These are phyloP conservation scores for Quadroppia sp. DNA, from an alignment of 2,888 invertebrate genomes.

Conservation along the genomic window DNA sequence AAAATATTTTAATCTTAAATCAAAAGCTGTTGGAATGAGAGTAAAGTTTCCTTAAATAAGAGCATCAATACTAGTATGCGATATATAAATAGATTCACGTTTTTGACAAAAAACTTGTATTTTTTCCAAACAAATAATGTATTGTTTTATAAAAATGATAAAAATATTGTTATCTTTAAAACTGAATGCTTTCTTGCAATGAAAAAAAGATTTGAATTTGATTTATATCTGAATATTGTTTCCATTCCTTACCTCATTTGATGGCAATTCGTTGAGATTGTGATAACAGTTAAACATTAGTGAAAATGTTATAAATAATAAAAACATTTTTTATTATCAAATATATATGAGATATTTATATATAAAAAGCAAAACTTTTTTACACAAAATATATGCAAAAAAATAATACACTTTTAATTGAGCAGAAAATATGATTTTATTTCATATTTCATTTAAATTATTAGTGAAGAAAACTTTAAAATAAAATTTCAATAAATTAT, in stretches of 20 bases:
- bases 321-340: slow-evolving; percentile 1
- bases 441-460: neutral
- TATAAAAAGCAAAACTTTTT: no score
- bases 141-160: no score
- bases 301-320: slow-evolving; percentile 13
- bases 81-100: neutral
- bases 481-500: no score
- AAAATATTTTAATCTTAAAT: neutral
- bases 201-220: no score
- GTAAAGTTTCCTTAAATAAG: neutral
- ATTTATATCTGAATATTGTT: no score
- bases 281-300: slow-evolving; percentile 19
- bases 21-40: neutral
- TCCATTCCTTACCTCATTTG: neutral
- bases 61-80: neutral
- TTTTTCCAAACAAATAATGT: no score
- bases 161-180: no score
- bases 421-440: neutral
- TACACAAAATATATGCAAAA: neutral
- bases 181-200: no score
- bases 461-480: no score
- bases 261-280: neutral
- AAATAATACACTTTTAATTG: neutral
- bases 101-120: no score
- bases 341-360: neutral